Percentiles rank a stretch among this genome's conserved stretches.
Evolutionary conservation across 2,113 vertebrate genomes (phyloP).

Genomic region (Charadrius vociferus): DNA sequence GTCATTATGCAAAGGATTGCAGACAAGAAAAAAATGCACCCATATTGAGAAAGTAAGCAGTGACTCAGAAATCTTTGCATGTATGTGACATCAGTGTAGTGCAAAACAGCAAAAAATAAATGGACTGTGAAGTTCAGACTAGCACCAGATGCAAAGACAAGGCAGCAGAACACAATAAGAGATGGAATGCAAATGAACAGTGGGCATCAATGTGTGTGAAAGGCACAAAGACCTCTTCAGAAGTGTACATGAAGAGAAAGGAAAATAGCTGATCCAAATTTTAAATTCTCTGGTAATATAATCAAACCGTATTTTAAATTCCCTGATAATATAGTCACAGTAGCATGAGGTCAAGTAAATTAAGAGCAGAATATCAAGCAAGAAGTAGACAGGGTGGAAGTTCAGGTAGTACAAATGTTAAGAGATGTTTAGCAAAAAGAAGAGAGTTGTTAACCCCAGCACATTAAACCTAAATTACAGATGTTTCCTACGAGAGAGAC

Average conservation of each 20-base stretch:
- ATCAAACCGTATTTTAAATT: neutral
- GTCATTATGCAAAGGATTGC: neutral
- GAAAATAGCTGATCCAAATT: neutral
- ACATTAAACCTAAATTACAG: neutral
- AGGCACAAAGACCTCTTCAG: neutral
- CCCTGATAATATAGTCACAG: neutral
- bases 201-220: neutral
- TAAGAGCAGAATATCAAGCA: neutral
- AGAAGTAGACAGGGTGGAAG: neutral
- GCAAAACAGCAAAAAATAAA: slow-evolving; percentile 5
- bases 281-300: neutral
- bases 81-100: neutral
- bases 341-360: neutral
- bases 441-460: neutral
- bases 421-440: neutral
- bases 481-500: neutral
- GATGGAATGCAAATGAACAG: neutral
- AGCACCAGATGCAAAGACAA: slow-evolving; percentile 14
- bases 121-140: slow-evolving; percentile 9
- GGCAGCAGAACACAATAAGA: slow-evolving; percentile 3
- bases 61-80: neutral
- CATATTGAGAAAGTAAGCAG: neutral
- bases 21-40: neutral
- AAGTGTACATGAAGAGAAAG: neutral
- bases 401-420: neutral